These are phyloP conservation scores for Caranx ignobilis DNA, from an alignment of 2,113 vertebrate genomes.

Conservation along the genomic window DNA sequence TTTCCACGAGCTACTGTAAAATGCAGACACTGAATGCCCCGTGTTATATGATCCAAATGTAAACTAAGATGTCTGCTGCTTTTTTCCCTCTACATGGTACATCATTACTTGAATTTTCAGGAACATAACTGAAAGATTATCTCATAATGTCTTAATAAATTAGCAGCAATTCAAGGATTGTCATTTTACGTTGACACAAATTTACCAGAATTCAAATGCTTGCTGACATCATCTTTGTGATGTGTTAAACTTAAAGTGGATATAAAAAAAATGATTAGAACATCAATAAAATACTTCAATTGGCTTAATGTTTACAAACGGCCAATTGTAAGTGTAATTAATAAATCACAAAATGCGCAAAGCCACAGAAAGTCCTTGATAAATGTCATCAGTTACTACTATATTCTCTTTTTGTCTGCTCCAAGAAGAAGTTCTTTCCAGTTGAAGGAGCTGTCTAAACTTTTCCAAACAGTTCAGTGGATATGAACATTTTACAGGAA, in stretches of 20 bases:
- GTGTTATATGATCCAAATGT: conserved; percentile 6
- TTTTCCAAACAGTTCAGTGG: conserved; percentile 42
- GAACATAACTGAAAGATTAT: neutral
- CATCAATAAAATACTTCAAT: neutral
- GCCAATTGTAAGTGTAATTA: neutral
- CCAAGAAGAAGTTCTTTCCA: conserved; percentile 24
- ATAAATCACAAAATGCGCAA: neutral
- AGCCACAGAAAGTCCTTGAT: conserved; percentile 22
- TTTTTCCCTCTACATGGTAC: neutral
- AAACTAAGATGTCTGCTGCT: neutral
- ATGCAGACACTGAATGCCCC: conserved; percentile 15
- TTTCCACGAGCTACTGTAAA: conserved; percentile 26
- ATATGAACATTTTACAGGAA: conserved; percentile 39
- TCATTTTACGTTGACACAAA: neutral
- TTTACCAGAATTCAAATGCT: neutral
- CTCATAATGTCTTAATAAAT: neutral
- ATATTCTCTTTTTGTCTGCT: conserved; percentile 12
- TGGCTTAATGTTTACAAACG: neutral
- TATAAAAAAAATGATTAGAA: neutral
- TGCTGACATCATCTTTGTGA: neutral
- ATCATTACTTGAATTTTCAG: neutral
- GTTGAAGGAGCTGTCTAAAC: conserved; percentile 45
- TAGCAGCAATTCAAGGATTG: neutral
- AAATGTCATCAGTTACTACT: conserved; percentile 12
- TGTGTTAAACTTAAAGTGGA: neutral